A percentile compares a stretch with the other conserved stretches of the same genome.
These are phyloP conservation scores for Zosterops hypoxanthus DNA, from an alignment of 2,113 vertebrate species.

Conservation along the genomic window DNA sequence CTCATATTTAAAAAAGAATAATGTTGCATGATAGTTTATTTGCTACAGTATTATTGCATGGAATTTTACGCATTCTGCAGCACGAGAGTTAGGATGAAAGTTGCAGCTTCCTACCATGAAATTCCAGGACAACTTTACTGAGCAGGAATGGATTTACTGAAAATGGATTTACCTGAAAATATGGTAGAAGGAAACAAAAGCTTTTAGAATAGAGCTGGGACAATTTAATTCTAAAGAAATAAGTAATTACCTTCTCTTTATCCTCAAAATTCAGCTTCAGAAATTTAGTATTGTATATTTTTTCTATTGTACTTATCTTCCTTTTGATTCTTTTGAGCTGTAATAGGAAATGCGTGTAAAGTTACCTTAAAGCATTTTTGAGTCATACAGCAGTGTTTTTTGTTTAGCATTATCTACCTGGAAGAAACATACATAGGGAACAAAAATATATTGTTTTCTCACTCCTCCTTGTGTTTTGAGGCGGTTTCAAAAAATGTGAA, in stretches of 20 bases:
- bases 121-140: neutral
- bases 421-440: neutral
- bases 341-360: neutral
- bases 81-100: neutral
- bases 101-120: neutral
- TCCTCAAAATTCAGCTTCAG: neutral
- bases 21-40: neutral
- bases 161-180: neutral
- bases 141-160: neutral
- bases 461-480: neutral
- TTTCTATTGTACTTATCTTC: neutral
- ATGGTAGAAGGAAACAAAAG: neutral
- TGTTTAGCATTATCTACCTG: neutral
- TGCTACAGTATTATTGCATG: neutral
- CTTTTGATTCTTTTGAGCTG: neutral
- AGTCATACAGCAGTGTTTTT: neutral
- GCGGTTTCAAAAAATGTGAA: neutral
- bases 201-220: neutral
- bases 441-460: neutral
- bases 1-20: neutral
- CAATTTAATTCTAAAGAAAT: neutral
- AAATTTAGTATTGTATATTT: neutral
- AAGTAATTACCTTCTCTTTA: neutral
- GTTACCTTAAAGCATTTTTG: neutral
- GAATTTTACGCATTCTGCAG: neutral